Conservation (phyloP, 2,113 vertebrate genomes). For the Paralichthys olivaceus region DNA sequence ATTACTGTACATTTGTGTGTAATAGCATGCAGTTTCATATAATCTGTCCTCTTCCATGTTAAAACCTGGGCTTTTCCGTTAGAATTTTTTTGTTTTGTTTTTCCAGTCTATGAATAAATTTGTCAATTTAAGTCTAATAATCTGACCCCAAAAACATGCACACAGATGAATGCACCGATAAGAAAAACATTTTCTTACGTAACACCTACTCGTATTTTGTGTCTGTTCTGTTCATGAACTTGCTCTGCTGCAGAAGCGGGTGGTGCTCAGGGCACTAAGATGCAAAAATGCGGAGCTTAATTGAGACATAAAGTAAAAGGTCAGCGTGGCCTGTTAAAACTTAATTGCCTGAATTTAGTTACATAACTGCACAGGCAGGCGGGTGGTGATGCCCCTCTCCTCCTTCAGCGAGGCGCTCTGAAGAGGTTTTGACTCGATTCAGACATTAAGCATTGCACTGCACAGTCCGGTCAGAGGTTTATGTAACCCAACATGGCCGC, state of each 20-base stretch:
- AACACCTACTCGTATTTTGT: neutral
- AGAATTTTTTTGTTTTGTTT: neutral
- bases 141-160: neutral
- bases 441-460: constrained; percentile 23
- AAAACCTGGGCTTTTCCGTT: neutral
- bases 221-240: neutral
- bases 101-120: too few species aligned
- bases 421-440: constrained; percentile 37
- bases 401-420: constrained; percentile 21
- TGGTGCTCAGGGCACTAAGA: constrained; percentile 12
- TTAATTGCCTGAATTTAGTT: constrained; percentile 63
- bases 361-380: constrained; percentile 25
- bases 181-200: neutral
- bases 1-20: neutral
- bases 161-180: constrained; percentile 4
- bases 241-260: neutral
- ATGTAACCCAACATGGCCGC: constrained; percentile 65
- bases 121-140: neutral
- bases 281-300: constrained; percentile 27
- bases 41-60: too few species aligned
- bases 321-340: constrained; percentile 58
- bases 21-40: too few species aligned
- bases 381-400: constrained; percentile 3
- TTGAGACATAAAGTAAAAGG: constrained; percentile 67
- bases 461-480: constrained; percentile 42